Percentiles rank a stretch among this genome's conserved stretches.
phyloP scores from a whole-genome alignment of 2,113 vertebrate species.

The Seriola rivoliana region DNA sequence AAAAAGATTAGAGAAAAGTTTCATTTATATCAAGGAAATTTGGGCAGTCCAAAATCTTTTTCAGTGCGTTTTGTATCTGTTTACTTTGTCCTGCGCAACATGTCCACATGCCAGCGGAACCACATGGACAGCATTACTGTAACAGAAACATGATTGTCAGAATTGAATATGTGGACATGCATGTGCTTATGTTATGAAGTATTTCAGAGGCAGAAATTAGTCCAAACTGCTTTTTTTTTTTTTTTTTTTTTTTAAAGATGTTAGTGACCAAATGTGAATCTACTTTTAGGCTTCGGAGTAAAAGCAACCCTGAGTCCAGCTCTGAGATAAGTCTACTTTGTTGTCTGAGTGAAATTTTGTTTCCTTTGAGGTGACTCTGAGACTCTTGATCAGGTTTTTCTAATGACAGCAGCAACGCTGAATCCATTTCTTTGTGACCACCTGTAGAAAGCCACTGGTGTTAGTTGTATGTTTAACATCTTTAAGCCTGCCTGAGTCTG shows the following conservation, averaged over 20 bases:
- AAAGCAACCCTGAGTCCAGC: not conserved
- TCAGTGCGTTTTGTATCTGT: too few species aligned
- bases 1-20: too few species aligned
- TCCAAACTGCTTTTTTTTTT: not conserved
- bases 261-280: not conserved
- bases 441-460: constrained; percentile 28
- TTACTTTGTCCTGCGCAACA: too few species aligned
- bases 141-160: too few species aligned
- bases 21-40: too few species aligned
- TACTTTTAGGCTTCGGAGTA: not conserved
- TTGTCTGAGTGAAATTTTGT: not conserved
- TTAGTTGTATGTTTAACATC: constrained; percentile 31
- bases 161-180: too few species aligned
- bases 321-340: not conserved
- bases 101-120: too few species aligned
- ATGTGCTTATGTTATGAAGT: too few species aligned
- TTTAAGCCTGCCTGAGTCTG: constrained; percentile 29
- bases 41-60: too few species aligned
- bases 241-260: too few species aligned
- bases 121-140: too few species aligned
- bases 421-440: not conserved
- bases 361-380: constrained; percentile 1
- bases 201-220: not conserved
- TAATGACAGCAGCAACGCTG: not conserved
- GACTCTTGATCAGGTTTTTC: constrained; percentile 9